Conservation (phyloP, 2,113 vertebrate genomes). For the Himantopus leucocephalus region DNA sequence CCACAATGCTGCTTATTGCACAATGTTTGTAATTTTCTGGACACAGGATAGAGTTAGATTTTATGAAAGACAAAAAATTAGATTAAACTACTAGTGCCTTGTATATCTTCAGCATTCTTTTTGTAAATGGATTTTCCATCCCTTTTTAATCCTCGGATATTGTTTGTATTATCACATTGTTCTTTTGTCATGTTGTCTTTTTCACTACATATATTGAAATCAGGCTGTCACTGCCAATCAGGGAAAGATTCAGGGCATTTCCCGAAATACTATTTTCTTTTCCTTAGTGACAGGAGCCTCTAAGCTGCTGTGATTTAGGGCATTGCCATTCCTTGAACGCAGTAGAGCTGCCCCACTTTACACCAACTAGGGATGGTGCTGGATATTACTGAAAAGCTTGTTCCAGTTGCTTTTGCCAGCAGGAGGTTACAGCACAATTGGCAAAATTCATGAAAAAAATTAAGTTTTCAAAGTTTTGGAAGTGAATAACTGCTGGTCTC, state of each 20-base stretch:
- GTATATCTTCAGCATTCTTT: conserved; percentile 35
- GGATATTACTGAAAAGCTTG: neutral
- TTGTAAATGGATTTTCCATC: conserved; percentile 52
- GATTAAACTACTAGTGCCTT: conserved; percentile 5
- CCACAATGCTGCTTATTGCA: conserved; percentile 30
- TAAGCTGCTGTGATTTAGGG: neutral
- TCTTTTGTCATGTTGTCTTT: neutral
- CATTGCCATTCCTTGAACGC: neutral
- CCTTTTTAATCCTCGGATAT: conserved; percentile 12
- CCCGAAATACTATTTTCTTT: neutral
- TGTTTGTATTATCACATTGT: conserved; percentile 31
- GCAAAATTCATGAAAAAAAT: neutral
- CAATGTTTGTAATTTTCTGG: conserved; percentile 22
- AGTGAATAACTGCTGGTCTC: neutral
- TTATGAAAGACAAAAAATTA: conserved; percentile 43
- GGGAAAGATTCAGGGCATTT: neutral
- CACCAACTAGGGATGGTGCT: neutral
- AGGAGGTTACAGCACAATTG: neutral
- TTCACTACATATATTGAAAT: conserved; percentile 10
- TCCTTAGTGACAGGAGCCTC: neutral
- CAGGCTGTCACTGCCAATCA: neutral
- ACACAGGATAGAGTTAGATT: neutral
- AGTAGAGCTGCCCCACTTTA: neutral
- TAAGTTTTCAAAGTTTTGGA: neutral
- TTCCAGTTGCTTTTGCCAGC: neutral